Evolutionary conservation across 2,888 invertebrate species (phyloP), one percentile per base, ranked within the genome.

Genomic region (Dicycla oo): DNA sequence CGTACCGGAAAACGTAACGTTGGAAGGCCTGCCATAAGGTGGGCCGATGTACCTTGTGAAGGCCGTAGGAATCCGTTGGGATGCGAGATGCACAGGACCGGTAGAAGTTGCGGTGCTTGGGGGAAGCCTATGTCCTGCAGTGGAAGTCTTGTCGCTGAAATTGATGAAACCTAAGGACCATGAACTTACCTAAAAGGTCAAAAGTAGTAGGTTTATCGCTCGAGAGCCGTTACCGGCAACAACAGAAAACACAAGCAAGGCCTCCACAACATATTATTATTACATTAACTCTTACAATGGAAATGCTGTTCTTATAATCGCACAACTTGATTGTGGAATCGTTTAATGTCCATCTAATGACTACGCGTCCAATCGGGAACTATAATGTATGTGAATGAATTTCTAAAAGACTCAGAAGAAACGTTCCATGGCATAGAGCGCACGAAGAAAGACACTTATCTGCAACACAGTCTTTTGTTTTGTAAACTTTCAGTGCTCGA

Each of bases 231-330:
- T 75, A 69, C 65, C 43, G 11, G 20, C 47, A 71, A 71, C 60
- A 56, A 54, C 62, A 75, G 72, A 67, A 78, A 67, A 67, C 49
- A 67, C 57, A 80, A 78, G 70, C 73, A 80, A 81, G 69, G 62
- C 49, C 61, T 70, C 61, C 23, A 45, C 53, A 60, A 62, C 76
- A 81, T 82, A 89, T 90, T 88, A 89, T 88, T 85, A 88, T 64
- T 85, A 82, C 88, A 90, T 90, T 89, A 89, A 83, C 85, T 86
- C 86, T 84, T 86, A 86, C 82, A 82, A 87, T 85, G 80, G 85
- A 86, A 81, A 83, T 79, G 60, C 20, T 74, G 74, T 85, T 83
- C 82, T 79, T 83, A 78, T 80, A 80, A 84, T 82, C 73, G 70
- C 76, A 69, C 66, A 71, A 43, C 57, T 78, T 82, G 63, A 64